Conservation (phyloP, 2,797 vertebrate species). For the Lepus oiostolus region DNA sequence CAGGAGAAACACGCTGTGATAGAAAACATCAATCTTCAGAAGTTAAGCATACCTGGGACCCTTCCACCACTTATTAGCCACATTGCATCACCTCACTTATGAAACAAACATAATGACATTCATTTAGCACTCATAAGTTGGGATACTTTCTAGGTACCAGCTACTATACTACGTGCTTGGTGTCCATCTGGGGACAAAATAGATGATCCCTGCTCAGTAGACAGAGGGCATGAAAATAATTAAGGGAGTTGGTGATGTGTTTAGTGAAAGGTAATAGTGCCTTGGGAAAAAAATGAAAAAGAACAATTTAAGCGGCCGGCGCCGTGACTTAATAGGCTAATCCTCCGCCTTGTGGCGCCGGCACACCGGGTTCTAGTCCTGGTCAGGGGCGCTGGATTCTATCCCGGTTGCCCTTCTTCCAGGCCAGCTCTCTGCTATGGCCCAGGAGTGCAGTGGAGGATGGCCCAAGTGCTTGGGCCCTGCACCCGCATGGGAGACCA, state of each 20-base stretch:
- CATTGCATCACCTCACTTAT: not conserved
- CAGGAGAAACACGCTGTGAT: not conserved
- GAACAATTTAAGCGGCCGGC: too few species aligned
- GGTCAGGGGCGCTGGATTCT: too few species aligned
- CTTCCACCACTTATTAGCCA: not conserved
- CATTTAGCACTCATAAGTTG: not conserved
- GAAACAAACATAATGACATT: slow-evolving; percentile 3
- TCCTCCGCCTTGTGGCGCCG: too few species aligned
- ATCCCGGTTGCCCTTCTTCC: too few species aligned
- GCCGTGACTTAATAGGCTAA: too few species aligned
- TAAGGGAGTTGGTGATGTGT: not conserved
- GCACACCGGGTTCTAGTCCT: too few species aligned
- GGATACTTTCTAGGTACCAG: not conserved
- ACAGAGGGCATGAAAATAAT: slow-evolving; percentile 25
- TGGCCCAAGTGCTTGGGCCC: too few species aligned
- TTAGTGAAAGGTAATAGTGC: not conserved
- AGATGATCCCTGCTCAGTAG: not conserved
- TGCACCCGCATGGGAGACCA: too few species aligned
- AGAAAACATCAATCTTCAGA: not conserved
- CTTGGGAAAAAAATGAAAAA: not conserved
- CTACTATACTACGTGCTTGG: not conserved
- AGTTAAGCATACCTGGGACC: not conserved
- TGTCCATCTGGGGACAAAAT: not conserved
- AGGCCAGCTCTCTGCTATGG: too few species aligned
- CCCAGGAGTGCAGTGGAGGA: too few species aligned